These are phyloP conservation scores for Trogon melanurus DNA, from an alignment of 2,113 vertebrate genomes.

Conservation along the genomic window DNA sequence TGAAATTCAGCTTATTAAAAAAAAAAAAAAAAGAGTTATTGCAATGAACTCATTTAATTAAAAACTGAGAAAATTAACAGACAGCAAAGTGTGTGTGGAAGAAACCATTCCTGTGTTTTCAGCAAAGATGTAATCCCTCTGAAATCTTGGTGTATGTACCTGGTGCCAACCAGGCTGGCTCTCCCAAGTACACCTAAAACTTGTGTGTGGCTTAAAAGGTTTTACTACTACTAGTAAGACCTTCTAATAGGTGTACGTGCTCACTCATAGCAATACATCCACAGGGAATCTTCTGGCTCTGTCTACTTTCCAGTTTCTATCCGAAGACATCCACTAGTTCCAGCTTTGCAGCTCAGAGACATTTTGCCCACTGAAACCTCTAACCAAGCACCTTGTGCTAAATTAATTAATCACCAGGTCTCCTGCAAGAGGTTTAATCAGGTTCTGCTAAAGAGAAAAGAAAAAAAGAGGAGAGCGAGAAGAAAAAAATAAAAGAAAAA, in stretches of 20 bases:
- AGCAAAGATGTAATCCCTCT: not conserved
- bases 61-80: not conserved
- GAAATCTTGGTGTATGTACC: not conserved
- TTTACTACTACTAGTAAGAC: not conserved
- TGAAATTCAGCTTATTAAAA: slow-evolving; percentile 7
- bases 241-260: not conserved
- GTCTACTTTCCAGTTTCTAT: not conserved
- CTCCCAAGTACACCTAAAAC: not conserved
- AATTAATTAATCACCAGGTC: not conserved
- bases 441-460: not conserved
- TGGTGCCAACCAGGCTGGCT: not conserved
- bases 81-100: not conserved
- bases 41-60: slow-evolving; percentile 26
- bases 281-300: not conserved
- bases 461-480: too few relatives aligned
- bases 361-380: not conserved
- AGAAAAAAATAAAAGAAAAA: too few relatives aligned
- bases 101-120: not conserved
- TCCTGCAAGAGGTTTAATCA: not conserved
- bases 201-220: not conserved
- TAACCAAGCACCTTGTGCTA: not conserved
- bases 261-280: not conserved
- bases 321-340: not conserved
- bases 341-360: not conserved
- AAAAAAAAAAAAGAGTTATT: not conserved